These are phyloP conservation scores for Cranoglanis bouderius DNA, from an alignment of 2,113 vertebrate genomes.

Conservation along the genomic window DNA sequence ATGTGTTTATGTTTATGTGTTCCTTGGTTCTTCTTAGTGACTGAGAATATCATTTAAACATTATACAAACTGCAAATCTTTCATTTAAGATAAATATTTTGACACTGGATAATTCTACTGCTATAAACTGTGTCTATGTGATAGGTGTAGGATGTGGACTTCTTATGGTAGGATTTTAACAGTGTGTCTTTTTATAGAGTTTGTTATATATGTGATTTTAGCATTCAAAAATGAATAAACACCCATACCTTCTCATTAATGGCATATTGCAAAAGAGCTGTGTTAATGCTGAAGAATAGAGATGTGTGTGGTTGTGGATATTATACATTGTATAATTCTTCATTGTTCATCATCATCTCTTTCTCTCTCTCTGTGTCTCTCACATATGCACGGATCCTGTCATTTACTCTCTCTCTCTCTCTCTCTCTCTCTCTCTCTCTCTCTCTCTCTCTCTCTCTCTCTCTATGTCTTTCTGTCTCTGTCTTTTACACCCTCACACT, in stretches of 20 bases:
- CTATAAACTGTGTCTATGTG: not conserved
- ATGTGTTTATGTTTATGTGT: not conserved
- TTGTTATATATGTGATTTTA: not conserved
- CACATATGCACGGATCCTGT: too few species aligned
- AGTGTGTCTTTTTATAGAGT: not conserved
- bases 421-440: constrained; percentile 22
- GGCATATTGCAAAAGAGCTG: not conserved
- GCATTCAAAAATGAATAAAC: not conserved
- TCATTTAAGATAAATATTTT: not conserved
- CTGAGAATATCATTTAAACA: not conserved
- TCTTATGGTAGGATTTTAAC: not conserved
- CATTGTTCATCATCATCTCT: constrained; percentile 19
- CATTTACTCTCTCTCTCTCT: constrained; percentile 11
- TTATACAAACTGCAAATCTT: not conserved
- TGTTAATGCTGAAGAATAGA: constrained; percentile 14
- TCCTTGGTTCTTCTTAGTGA: not conserved
- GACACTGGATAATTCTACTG: not conserved
- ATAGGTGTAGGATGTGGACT: not conserved
- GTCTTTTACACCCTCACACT: constrained; percentile 19
- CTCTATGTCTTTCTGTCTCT: constrained; percentile 25
- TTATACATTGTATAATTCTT: constrained; percentile 31
- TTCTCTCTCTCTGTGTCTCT: not conserved
- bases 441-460: constrained; percentile 11
- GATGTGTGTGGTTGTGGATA: constrained; percentile 29
- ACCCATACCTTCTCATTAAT: not conserved